Conservation (phyloP, 2,797 vertebrate genomes). For the Melanotaenia maccullochi region DNA sequence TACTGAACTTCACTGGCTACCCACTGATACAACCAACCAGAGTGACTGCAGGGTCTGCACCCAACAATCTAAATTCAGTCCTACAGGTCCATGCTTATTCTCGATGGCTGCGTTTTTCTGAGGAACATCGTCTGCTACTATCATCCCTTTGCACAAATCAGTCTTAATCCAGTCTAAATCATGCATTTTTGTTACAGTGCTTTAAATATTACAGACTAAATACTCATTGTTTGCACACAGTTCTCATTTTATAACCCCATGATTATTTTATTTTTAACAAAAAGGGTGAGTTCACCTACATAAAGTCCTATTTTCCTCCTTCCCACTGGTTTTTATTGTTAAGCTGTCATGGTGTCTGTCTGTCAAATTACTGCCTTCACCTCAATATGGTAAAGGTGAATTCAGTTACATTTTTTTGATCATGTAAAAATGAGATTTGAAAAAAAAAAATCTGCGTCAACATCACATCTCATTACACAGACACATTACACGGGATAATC, state of each 20-base stretch:
- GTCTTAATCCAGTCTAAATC: background rate
- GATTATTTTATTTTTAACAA: background rate
- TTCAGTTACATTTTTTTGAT: slow-evolving; percentile 24
- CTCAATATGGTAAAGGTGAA: slow-evolving; percentile 28
- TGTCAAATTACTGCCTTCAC: slow-evolving; percentile 16
- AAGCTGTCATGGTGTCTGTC: background rate
- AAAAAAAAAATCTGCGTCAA: background rate
- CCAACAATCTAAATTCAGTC: no score
- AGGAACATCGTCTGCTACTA: no score
- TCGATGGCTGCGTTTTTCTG: background rate
- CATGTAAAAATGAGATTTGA: background rate
- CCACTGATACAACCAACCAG: background rate
- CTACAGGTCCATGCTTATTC: background rate
- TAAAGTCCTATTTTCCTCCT: background rate
- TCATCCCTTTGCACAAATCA: no score
- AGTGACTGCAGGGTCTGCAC: background rate
- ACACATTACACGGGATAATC: slow-evolving; percentile 6
- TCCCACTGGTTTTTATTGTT: background rate
- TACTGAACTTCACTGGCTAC: background rate
- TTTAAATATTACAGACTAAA: accelerated
- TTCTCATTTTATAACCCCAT: background rate
- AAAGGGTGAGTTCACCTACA: background rate
- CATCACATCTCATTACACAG: slow-evolving; percentile 20
- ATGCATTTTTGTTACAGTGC: background rate
- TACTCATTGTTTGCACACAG: background rate